These are phyloP conservation scores for Rhinoptilus africanus DNA, from an alignment of 2,113 vertebrate genomes.

Conservation along the genomic window DNA sequence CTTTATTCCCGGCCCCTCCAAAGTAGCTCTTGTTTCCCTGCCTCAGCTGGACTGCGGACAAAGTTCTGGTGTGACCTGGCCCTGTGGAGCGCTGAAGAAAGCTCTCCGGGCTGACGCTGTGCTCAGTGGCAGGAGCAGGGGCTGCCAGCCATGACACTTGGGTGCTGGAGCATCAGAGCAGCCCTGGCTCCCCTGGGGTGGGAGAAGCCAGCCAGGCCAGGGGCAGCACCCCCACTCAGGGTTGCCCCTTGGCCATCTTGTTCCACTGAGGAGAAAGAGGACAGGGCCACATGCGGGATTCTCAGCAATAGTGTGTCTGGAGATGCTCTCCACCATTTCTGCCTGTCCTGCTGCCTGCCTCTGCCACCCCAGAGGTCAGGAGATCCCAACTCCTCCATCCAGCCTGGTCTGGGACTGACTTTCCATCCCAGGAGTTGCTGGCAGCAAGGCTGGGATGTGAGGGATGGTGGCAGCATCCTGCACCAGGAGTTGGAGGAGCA, in stretches of 20 bases:
- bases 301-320: neutral
- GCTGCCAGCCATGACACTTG: accelerated
- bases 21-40: neutral
- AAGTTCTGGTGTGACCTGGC: neutral
- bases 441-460: neutral
- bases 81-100: neutral
- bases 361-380: neutral
- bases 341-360: neutral
- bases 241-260: accelerated
- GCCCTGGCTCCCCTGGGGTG: neutral
- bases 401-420: neutral
- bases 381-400: neutral
- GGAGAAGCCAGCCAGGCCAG: neutral
- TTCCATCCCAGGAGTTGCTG: neutral
- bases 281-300: neutral
- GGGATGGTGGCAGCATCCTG: neutral
- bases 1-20: neutral
- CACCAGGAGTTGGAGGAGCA: neutral
- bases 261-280: neutral
- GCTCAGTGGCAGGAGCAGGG: neutral
- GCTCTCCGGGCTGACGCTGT: neutral
- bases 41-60: accelerated
- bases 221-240: accelerated
- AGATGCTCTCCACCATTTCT: neutral
- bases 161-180: neutral